A percentile compares a stretch with the other conserved stretches of the same genome.
Evolutionary conservation across 2,797 vertebrate species (phyloP).

Genomic region (Cynodonichthys magdalenae): DNA sequence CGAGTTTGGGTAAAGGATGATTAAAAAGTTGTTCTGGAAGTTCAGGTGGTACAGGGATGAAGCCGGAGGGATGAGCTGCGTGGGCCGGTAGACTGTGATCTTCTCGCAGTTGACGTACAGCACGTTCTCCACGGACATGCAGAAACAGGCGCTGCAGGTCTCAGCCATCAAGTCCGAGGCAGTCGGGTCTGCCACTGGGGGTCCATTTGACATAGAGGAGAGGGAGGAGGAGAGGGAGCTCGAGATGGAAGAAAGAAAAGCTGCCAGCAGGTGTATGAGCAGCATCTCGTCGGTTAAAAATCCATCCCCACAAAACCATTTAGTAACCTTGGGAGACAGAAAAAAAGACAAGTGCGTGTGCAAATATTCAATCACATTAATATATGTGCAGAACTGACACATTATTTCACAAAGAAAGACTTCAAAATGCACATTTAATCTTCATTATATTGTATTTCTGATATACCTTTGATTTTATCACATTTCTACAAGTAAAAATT

Average conservation of each 20-base stretch:
- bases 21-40: constrained; percentile 97
- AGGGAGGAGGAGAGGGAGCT: constrained; percentile 73
- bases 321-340: constrained; percentile 80
- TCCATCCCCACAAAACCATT: constrained; percentile 89
- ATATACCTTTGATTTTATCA: not conserved
- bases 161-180: constrained; percentile 87
- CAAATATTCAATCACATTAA: constrained; percentile 26
- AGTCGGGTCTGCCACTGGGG: constrained; percentile 65
- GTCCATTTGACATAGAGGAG: constrained; percentile 69
- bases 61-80: constrained; percentile 92
- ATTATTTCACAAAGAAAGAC: constrained; percentile 21
- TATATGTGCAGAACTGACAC: constrained; percentile 9
- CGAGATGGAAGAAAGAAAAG: constrained; percentile 82
- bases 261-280: constrained; percentile 95
- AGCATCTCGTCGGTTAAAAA: constrained; percentile 95
- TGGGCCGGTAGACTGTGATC: constrained; percentile 94
- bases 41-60: constrained; percentile 97
- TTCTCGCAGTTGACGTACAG: constrained; percentile 99
- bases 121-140: constrained; percentile 97
- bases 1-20: constrained; percentile 95
- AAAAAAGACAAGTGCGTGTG: constrained; percentile 39
- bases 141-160: constrained; percentile 97
- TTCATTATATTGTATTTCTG: not conserved
- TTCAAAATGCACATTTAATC: constrained; percentile 61
- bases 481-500: not conserved